Base-by-base conservation (phyloP, 2,888 invertebrate genomes). In the Nycteola revayana region DNA sequence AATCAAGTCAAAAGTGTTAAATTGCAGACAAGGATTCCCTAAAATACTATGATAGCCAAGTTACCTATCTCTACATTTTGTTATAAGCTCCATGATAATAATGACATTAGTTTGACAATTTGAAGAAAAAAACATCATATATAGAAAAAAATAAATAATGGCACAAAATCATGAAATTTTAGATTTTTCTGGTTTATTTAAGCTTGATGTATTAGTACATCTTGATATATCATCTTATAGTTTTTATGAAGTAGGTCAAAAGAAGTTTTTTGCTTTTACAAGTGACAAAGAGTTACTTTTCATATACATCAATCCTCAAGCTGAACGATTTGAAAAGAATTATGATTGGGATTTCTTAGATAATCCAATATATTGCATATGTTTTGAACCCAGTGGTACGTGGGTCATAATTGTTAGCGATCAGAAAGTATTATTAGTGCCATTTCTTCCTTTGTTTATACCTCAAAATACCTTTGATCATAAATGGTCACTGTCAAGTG, bases 301-400 rank as follows among this genome's bases (percentile, higher is more conserved):
- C 46, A 58, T 82, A 14, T 85, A 80, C 41, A 77, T 89, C 24
- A 71, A 81, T 59, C 60, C 77, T 3, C 80, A 80, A 45, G 64
- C 67, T 1, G 81, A 86, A 35, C 70, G 83, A 29, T 75, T 69
- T 50, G 81, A 83, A 40, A 79, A 71, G 44, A 77, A 70, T 49
- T 83, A 79, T 49, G 83, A 86, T 47, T 89, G 89, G 89, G 87
- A 88, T 64, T 86, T 85, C 45, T 38, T 78, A 11, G 85, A 87
- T 46, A 86, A 87, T 72, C 85, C 81, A 21, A 90, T 94, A 37
- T 90, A 93, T 67, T 93, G 93, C 65, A 87, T 96, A 72, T 95
- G 95, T 73, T 96, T 96, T 77, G 95, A 96, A 81, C 94, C 95
- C 1, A 91, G 93, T 39, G 96, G 95, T 33, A 92, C 93, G 24